Evolutionary conservation across 1,140 invertebrate genomes (phyloP).

Genomic region (Limonius californicus): DNA sequence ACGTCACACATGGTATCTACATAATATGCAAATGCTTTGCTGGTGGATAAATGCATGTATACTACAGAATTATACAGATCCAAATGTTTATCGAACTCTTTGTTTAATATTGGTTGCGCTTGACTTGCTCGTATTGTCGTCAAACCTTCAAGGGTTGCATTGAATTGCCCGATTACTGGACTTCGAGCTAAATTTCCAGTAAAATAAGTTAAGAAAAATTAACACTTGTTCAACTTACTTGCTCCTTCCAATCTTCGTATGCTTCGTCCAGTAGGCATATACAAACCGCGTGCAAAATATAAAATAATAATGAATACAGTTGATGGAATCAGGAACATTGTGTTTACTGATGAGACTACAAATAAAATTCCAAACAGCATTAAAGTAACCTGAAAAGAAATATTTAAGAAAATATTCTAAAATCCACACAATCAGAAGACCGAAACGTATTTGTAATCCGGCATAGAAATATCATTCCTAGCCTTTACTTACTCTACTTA

Average conservation of each 20-base stretch:
- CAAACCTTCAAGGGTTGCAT: constrained; percentile 82
- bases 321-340: constrained; percentile 11
- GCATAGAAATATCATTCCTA: no score
- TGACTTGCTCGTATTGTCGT: constrained; percentile 83
- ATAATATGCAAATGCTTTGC: constrained; percentile 68
- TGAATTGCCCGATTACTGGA: constrained; percentile 85
- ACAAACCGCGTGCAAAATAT: constrained; percentile 7
- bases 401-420: no score
- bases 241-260: constrained; percentile 31
- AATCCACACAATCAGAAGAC: no score
- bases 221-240: constrained; percentile 39
- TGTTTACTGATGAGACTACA: constrained; percentile 5
- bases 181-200: constrained; percentile 57
- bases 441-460: no score
- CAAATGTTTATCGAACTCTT: constrained; percentile 78
- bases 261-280: constrained; percentile 54
- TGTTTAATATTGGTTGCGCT: constrained; percentile 70
- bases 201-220: constrained; percentile 4
- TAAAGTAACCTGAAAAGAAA: constrained; percentile 59
- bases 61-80: constrained; percentile 65
- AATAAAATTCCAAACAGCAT: constrained; percentile 49
- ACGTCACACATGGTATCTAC: constrained; percentile 73
- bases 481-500: neutral
- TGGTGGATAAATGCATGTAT: constrained; percentile 59
- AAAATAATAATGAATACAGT: constrained; percentile 1